A percentile compares a stretch with the other conserved stretches of the same genome.
These are phyloP conservation scores for Paragorgia papillata DNA, from an alignment of 92 coral and sea anemone genomes.

Conservation along the genomic window DNA sequence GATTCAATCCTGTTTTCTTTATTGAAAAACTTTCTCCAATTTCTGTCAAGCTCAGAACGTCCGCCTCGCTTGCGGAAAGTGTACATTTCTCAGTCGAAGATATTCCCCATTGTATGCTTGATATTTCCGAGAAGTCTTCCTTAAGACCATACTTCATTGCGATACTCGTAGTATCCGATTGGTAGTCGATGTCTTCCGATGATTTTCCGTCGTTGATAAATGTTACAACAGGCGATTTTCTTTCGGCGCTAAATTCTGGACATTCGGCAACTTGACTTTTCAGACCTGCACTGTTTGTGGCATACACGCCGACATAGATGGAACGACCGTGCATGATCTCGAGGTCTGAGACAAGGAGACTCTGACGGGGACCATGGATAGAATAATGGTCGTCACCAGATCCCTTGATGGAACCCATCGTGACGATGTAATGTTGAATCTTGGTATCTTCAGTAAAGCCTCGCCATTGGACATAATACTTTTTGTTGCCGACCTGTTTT, in stretches of 20 bases:
- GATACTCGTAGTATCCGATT: conserved; percentile 64
- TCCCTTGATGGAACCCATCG: conserved; percentile 77
- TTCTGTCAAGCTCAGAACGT: conserved; percentile 67
- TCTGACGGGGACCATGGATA: conserved; percentile 66
- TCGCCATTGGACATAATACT: conserved; percentile 90
- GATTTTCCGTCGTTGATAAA: conserved; percentile 77
- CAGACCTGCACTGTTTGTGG: conserved; percentile 78
- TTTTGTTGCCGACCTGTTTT: conserved; percentile 75
- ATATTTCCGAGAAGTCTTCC: conserved; percentile 52
- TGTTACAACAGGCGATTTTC: conserved; percentile 72
- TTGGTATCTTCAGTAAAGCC: conserved; percentile 76
- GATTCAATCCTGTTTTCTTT: conserved; percentile 69
- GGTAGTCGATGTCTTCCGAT: conserved; percentile 68
- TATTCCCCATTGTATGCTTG: conserved; percentile 82
- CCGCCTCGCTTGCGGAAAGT: conserved; percentile 68
- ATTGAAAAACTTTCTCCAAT: conserved; percentile 81
- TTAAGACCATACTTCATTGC: conserved; percentile 75
- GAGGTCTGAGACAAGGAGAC: conserved; percentile 65
- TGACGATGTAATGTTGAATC: conserved; percentile 71
- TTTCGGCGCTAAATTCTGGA: conserved; percentile 65
- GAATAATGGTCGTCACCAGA: conserved; percentile 81
- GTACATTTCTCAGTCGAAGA: conserved; percentile 70
- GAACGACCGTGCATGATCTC: conserved; percentile 77
- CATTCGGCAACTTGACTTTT: conserved; percentile 77
- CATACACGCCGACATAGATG: conserved; percentile 71